A percentile compares a stretch with the other conserved stretches of the same genome.
Conservation (phyloP, 2,888 invertebrate genomes). For the Mechanitis messenoides region DNA sequence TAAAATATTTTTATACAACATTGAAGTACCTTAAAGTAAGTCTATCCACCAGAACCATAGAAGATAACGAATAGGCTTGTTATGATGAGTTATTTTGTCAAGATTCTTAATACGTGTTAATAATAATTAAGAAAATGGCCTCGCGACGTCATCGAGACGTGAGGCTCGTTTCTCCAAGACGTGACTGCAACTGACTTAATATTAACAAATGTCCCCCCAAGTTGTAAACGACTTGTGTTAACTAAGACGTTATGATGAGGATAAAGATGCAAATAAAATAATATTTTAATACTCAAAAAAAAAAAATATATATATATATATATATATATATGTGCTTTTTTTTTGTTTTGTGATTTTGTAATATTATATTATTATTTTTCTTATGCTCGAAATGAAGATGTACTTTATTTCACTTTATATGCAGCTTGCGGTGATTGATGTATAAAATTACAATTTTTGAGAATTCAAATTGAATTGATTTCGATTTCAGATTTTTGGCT, state of each 20-base stretch:
- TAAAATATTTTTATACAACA: not conserved
- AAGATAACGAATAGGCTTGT: conserved; percentile 21
- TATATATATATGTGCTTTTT: no score
- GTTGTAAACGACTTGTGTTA: not conserved
- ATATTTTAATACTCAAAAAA: no score
- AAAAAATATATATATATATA: no score
- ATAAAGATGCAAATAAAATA: no score
- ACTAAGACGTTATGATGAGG: not conserved
- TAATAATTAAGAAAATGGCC: conserved; percentile 70
- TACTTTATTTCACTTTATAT: no score
- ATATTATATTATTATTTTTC: no score
- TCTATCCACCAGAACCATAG: not conserved
- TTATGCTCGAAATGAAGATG: no score
- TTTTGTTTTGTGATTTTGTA: no score
- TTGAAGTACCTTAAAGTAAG: not conserved
- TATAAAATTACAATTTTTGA: no score
- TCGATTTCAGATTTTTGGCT: no score
- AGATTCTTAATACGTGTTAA: conserved; percentile 63
- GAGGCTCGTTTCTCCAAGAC: conserved; percentile 59
- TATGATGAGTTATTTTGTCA: conserved; percentile 34
- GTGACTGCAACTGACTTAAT: conserved; percentile 37
- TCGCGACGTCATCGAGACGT: conserved; percentile 56
- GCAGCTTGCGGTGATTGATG: no score
- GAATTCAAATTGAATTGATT: no score
- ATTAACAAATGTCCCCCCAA: conserved; percentile 14